Conservation (phyloP, 2,113 vertebrate species). For the Chlorocebus sabaeus region DNA sequence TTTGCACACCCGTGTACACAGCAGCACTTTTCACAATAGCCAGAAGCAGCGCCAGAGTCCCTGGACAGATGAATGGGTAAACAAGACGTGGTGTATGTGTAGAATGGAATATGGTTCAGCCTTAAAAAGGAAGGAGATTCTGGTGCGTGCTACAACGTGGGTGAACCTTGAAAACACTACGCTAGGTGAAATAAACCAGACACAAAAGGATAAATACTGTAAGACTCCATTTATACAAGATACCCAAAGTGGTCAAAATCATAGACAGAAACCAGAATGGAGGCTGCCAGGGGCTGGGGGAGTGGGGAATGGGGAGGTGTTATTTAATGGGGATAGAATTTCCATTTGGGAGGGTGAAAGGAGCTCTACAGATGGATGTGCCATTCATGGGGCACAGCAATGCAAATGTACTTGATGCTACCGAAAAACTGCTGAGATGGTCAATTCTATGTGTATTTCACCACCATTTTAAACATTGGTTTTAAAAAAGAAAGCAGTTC, state of each 20-base stretch:
- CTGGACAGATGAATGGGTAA: fast-evolving
- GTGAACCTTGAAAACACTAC: background rate
- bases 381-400: too few relatives aligned
- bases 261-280: fast-evolving
- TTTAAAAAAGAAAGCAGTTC: background rate
- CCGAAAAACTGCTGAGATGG: fast-evolving
- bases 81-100: fast-evolving
- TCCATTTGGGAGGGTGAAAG: too few relatives aligned
- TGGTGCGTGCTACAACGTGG: fast-evolving
- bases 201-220: background rate
- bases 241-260: background rate
- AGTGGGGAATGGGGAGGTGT: fast-evolving
- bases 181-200: background rate
- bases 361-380: fast-evolving
- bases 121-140: background rate
- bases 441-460: background rate
- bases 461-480: background rate
- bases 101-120: background rate
- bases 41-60: background rate
- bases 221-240: fast-evolving
- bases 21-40: fast-evolving
- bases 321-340: background rate
- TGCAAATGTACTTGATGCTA: fast-evolving
- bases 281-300: background rate
- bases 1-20: fast-evolving